Conservation (phyloP, 2,113 vertebrate genomes). For the Sminthopsis crassicaudata region DNA sequence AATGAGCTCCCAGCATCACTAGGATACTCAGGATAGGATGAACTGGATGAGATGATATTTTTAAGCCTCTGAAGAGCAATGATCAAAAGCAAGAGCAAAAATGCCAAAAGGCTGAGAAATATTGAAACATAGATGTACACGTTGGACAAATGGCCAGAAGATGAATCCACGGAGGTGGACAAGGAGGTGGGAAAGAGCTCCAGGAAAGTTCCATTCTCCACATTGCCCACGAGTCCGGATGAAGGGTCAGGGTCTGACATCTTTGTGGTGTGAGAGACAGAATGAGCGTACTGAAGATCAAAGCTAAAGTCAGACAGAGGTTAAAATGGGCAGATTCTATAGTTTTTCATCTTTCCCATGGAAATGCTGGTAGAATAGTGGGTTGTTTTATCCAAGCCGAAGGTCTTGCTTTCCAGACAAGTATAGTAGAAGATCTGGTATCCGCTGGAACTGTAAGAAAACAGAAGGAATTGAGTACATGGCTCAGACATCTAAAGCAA, state of each 20-base stretch:
- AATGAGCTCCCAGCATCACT: conserved; percentile 96
- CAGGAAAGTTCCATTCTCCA: conserved; percentile 92
- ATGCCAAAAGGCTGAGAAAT: conserved; percentile 95
- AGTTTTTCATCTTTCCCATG: conserved; percentile 2
- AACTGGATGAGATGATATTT: conserved; percentile 96
- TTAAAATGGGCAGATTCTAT: conserved; percentile 48
- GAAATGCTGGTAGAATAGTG: background rate
- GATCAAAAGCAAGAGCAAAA: conserved; percentile 94
- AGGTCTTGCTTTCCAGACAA: conserved; percentile 39
- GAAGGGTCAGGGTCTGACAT: conserved; percentile 84
- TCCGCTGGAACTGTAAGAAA: conserved; percentile 47
- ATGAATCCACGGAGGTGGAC: conserved; percentile 89
- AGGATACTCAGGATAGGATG: conserved; percentile 92
- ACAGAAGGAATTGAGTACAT: conserved; percentile 3
- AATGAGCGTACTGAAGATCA: background rate
- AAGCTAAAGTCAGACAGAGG: conserved; percentile 49
- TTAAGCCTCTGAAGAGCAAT: conserved; percentile 97
- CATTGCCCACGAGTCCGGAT: conserved; percentile 78
- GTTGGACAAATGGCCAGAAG: conserved; percentile 86
- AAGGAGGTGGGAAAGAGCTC: conserved; percentile 91
- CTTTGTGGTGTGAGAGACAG: background rate
- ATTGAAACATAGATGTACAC: conserved; percentile 96
- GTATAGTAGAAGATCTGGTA: conserved; percentile 1
- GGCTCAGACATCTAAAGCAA: background rate
- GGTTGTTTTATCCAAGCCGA: background rate